Evolutionary conservation across 2,888 invertebrate species (phyloP), one percentile per base, ranked within the genome.

Genomic region (Diadromus collaris): DNA sequence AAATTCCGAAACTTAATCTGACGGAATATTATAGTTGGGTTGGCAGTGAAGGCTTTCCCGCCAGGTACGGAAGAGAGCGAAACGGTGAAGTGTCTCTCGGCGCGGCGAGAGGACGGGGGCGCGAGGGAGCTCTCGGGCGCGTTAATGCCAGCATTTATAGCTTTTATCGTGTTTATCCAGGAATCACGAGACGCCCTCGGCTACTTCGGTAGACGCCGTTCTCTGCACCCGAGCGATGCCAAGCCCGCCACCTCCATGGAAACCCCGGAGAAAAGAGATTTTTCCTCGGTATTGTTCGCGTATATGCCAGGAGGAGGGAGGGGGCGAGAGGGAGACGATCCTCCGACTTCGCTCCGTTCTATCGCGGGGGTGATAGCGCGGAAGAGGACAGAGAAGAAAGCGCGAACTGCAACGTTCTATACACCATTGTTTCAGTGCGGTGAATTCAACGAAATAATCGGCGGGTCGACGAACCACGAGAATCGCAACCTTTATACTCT

Each of bases 161-260:
- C 79, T 79, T 79, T 79, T 79, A 79, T 79, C 79, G 79, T 79
- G 76, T 79, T 79, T 79, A 79, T 79, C 79, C 79, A 76, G 76
- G 76, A 79, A 79, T 79, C 79, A 79, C 79, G 76, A 79, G 69
- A 76, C 76, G 76, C 79, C 79, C 68, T 69, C 64, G 64, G 79
- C 64, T 69, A 54, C 68, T 72, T 69, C 54, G 60, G 44, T 58
- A 79, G 68, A 69, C 63, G 69, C 76, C 60, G 72, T 68, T 56
- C 76, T 69, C 73, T 69, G 64, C 65, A 64, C 46, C 73, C 69
- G 38, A 29, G 60, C 63, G 24, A 73, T 58, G 64, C 46, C 65
- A 48, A 24, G 54, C 63, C 24, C 41, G 65, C 61, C 46, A 38
- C 21, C 54, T 10, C 54, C 48, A 44, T 56, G 72, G 48, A 76